Evolutionary conservation across 2,888 invertebrate genomes (phyloP).

Genomic region (Gnatocerus cornutus): DNA sequence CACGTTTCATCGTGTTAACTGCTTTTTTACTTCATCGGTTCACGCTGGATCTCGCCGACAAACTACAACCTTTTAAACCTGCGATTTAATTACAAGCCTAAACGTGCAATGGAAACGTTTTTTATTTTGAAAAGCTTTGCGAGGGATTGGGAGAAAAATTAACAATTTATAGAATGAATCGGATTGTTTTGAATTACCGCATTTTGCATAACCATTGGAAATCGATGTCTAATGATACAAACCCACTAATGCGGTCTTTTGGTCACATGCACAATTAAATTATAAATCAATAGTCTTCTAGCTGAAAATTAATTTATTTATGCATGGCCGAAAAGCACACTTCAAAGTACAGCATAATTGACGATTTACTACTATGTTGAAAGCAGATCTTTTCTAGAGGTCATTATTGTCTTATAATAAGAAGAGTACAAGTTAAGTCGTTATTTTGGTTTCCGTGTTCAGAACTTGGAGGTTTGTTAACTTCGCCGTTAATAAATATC

Average conservation of each 20-base stretch:
- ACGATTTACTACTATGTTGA: no score
- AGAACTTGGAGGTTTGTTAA: no score
- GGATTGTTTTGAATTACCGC: slow-evolving; percentile 15
- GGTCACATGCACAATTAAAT: background rate
- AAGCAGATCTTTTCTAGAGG: no score
- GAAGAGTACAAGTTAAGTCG: no score
- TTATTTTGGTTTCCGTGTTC: no score
- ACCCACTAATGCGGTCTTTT: slow-evolving; percentile 17
- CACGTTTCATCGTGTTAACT: slow-evolving; percentile 40
- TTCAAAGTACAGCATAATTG: no score
- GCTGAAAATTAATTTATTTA: no score
- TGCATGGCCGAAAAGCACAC: no score
- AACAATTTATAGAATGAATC: slow-evolving; percentile 1
- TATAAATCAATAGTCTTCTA: background rate
- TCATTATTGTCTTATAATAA: no score
- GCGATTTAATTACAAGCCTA: slow-evolving; percentile 14
- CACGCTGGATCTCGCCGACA: slow-evolving; percentile 10
- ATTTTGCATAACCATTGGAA: background rate
- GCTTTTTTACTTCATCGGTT: slow-evolving; percentile 35
- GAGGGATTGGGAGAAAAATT: slow-evolving; percentile 7
- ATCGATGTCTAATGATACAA: slow-evolving; percentile 5
- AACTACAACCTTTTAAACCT: slow-evolving; percentile 16
- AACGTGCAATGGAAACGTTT: slow-evolving; percentile 15
- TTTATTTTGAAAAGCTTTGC: slow-evolving; percentile 4
- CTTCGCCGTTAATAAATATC: slow-evolving; percentile 2